Evolutionary conservation across 2,113 vertebrate species (phyloP).

Genomic region (Cranoglanis bouderius): DNA sequence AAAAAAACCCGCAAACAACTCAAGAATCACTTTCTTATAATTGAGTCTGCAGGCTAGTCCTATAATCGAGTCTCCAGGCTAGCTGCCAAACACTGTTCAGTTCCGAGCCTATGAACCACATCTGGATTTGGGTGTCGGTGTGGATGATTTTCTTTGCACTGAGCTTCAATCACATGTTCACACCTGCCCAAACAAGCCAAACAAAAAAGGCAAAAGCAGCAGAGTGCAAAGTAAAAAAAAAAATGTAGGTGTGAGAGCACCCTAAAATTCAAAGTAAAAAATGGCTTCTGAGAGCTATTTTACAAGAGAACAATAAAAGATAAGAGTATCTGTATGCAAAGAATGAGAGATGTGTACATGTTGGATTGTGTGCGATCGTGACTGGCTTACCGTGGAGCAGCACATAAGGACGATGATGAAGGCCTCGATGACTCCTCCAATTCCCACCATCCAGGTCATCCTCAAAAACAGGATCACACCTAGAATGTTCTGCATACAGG

Average conservation of each 20-base stretch:
- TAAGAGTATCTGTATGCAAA: neutral
- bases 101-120: neutral
- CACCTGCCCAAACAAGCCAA: neutral
- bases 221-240: neutral
- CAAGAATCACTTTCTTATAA: neutral
- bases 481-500: conserved; percentile 98
- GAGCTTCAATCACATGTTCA: neutral
- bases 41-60: neutral
- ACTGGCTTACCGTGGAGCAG: conserved; percentile 87
- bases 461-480: conserved; percentile 97
- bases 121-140: neutral
- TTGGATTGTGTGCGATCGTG: neutral
- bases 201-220: neutral
- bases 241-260: neutral
- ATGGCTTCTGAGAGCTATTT: neutral
- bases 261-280: neutral
- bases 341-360: neutral
- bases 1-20: neutral
- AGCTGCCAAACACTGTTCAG: neutral
- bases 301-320: neutral
- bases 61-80: neutral
- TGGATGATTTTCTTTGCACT: neutral
- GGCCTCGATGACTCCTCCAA: conserved; percentile 90
- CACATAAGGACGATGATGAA: conserved; percentile 96
- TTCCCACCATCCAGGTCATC: conserved; percentile 98